Conservation (phyloP, 1,140 invertebrate genomes). For the Drosophila saltans region DNA sequence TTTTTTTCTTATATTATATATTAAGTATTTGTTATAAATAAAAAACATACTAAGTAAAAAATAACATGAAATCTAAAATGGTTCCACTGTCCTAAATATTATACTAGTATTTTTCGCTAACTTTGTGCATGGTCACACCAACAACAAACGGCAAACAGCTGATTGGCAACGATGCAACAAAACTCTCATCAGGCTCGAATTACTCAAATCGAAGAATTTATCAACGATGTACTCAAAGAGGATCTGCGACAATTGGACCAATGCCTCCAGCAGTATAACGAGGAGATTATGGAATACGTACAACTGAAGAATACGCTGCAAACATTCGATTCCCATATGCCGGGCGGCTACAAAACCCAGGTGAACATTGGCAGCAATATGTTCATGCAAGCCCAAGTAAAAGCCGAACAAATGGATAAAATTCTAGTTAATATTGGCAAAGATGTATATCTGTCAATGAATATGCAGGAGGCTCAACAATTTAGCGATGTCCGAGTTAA, state of each 20-base stretch:
- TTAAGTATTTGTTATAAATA: too few species aligned
- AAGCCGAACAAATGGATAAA: slow-evolving; percentile 85
- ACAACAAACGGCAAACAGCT: background rate
- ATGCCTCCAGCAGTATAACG: slow-evolving; percentile 86
- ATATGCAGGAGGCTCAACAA: slow-evolving; percentile 87
- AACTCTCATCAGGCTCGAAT: slow-evolving; percentile 43
- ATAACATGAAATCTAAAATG: too few species aligned
- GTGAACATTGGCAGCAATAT: slow-evolving; percentile 90
- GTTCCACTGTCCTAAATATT: too few species aligned
- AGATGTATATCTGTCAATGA: slow-evolving; percentile 90
- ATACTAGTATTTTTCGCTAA: too few species aligned
- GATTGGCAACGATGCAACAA: background rate
- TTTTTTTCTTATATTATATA: too few species aligned
- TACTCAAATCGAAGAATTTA: slow-evolving; percentile 85
- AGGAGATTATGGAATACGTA: slow-evolving; percentile 89
- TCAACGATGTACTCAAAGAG: slow-evolving; percentile 88
- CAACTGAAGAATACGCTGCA: slow-evolving; percentile 88
- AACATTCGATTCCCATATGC: slow-evolving; percentile 84
- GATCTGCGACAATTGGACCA: slow-evolving; percentile 86
- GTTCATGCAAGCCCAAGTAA: slow-evolving; percentile 88
- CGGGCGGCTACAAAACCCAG: slow-evolving; percentile 89
- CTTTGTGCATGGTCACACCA: background rate
- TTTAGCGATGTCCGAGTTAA: slow-evolving; percentile 89
- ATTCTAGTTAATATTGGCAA: slow-evolving; percentile 91
- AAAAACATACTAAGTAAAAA: too few species aligned